Conservation (phyloP, 2,888 invertebrate genomes). For the Yponomeuta sedellus region DNA sequence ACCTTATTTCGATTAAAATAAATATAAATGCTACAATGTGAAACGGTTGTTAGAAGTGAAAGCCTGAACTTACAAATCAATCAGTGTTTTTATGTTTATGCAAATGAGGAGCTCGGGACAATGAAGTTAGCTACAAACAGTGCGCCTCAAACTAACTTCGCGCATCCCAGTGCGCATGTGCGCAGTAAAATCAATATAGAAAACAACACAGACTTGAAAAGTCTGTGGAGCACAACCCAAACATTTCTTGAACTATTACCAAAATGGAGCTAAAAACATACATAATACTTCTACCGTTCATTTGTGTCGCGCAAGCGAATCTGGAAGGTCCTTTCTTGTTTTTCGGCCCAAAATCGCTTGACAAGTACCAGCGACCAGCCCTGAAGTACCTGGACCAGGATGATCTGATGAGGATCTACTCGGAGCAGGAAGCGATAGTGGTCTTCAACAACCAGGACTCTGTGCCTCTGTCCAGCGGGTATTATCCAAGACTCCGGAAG, state of each 20-base stretch:
- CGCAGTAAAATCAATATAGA: background rate
- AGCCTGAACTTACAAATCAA: too few relatives aligned
- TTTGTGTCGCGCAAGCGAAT: constrained; percentile 37
- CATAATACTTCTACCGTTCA: background rate
- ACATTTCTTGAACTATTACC: background rate
- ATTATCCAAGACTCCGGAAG: constrained; percentile 74
- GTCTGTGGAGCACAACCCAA: background rate
- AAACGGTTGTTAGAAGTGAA: too few relatives aligned
- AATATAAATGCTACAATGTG: too few relatives aligned
- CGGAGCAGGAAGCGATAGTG: constrained; percentile 74
- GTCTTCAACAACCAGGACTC: constrained; percentile 78
- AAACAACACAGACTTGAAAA: background rate
- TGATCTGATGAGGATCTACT: constrained; percentile 75
- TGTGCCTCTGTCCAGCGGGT: constrained; percentile 68
- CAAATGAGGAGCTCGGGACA: background rate
- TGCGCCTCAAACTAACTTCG: background rate
- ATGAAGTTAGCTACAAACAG: background rate
- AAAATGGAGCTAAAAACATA: background rate
- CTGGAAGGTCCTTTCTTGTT: constrained; percentile 78
- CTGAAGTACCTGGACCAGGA: constrained; percentile 71
- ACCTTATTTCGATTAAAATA: too few relatives aligned
- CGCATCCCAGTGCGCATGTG: background rate
- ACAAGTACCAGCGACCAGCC: constrained; percentile 65
- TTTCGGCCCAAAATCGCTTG: constrained; percentile 74
- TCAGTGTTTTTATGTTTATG: too few relatives aligned